Base-by-base conservation (phyloP, 2,888 invertebrate species). In the Gryllus longicercus region DNA sequence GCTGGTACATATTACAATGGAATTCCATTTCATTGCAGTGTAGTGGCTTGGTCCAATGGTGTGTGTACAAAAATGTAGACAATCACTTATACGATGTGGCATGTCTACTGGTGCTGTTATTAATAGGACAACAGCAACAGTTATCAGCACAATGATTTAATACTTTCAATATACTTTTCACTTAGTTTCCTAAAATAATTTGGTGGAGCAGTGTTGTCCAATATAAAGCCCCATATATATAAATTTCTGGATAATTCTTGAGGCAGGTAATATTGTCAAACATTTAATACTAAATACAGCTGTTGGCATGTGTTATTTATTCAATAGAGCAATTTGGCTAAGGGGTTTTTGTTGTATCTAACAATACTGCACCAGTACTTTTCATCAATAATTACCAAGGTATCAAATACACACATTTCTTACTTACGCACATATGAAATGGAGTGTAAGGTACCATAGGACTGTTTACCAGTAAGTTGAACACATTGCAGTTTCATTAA, bases 171-270 rank as follows among this genome's bases (percentile, higher is more conserved):
- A 63, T 63, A 63, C n/a, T n/a, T 63, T 14, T 63, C n/a, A n/a
- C n/a, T 63, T n/a, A 63, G n/a, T 63, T 63, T 63, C n/a, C n/a
- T n/a, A 63, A 63, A 63, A 63, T 63, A 63, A 63, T 63, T 63
- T 63, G 8, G 63, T 63, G 63, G 63, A 63, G 63, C 63, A 63
- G 63, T 63, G 63, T n/a, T 63, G 16, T 18, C 16, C 14, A 63
- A 5, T 14, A 14, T 63, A 14, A 14, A 63, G n/a, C 14, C 63
- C 63, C 63, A 63, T 63, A 5, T 63, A 63, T 63, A 63, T 63
- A 18, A 18, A 18, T n/a, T 63, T 63, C 12, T 63, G 38, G 38
- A 38, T 38, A 38, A 38, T 38, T 38, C 38, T 63, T n/a, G 63
- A n/a, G 63, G 63, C 63, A 63, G 63, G 63, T 18, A 63, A 63